Base-by-base conservation (phyloP, 2,113 vertebrate genomes). In the Corydoras maculifer region DNA sequence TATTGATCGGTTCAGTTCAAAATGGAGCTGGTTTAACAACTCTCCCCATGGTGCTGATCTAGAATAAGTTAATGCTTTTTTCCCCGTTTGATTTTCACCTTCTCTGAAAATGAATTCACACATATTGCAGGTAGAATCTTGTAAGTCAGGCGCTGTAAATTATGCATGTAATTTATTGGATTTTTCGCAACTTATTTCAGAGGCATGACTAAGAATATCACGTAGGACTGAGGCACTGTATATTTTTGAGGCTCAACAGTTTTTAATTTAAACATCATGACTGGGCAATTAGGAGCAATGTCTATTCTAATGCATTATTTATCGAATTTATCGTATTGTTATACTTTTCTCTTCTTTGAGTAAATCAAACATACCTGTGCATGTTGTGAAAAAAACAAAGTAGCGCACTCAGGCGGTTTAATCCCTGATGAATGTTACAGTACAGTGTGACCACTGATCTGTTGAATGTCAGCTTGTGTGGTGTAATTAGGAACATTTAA, bases 141-240 rank as follows among this genome's bases (percentile, higher is more conserved):
- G 77, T 84, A 87, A 88, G 86, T 83, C 82, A 75, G 69, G 67
- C 80, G 84, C 77, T 84, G 79, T 86, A 82, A 88, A 88, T 89
- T 84, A 87, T 88, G 79, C 72, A 87, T 85, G 69, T 83, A 74
- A 83, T 84, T 81, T 85, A 85, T 86, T 85, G 84, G 78, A 82
- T 88, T 84, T 25, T 85, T 81, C 81, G 70, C 49, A 65, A 72
- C 62, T 80, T 51, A 58, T 79, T 82, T 82, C 81, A 84, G 61
- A 83, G 81, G 81, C 77, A 83, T 86, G 79, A 79, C 86, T 70
- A 78, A 32, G 68, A 79, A 84, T 58, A 77, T 8, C 70, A 72
- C 32, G 72, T 65, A 73, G 79, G 64, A 18, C 68, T 9, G 29
- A 69, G 53, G 50, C 11, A 51, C 18, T 61, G 60, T 53, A 50